Conservation (phyloP, 2,113 vertebrate genomes). For the Indicator indicator region DNA sequence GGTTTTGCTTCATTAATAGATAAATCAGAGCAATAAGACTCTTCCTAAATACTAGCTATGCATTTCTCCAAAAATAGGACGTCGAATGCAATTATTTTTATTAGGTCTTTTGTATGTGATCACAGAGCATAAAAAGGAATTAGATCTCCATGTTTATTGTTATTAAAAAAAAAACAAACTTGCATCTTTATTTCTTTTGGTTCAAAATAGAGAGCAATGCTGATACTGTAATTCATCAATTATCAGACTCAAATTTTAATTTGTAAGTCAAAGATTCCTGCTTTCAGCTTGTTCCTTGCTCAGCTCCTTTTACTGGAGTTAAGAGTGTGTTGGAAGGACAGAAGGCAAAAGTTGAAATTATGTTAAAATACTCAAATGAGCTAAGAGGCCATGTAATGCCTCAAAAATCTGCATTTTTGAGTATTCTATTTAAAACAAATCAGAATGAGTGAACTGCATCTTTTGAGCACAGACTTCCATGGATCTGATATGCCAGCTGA, state of each 20-base stretch:
- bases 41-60: constrained; percentile 39
- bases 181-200: constrained; percentile 17
- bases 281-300: neutral
- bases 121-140: constrained; percentile 38
- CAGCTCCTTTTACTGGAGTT: neutral
- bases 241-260: neutral
- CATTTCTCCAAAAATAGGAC: constrained; percentile 47
- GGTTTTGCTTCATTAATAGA: constrained; percentile 63
- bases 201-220: neutral
- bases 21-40: constrained; percentile 51
- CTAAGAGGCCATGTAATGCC: neutral
- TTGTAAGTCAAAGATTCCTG: neutral
- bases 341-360: neutral
- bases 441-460: neutral
- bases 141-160: constrained; percentile 27
- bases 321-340: neutral
- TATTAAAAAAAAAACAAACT: constrained; percentile 16
- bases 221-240: neutral
- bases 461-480: neutral
- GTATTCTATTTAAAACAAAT: neutral
- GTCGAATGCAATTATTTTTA: constrained; percentile 50
- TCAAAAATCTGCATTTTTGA: neutral
- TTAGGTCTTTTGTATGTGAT: constrained; percentile 51
- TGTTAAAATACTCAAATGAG: neutral
- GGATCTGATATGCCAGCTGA: neutral